phyloP scores from a whole-genome alignment of 2,113 vertebrate genomes.

The Gobio gobio region DNA sequence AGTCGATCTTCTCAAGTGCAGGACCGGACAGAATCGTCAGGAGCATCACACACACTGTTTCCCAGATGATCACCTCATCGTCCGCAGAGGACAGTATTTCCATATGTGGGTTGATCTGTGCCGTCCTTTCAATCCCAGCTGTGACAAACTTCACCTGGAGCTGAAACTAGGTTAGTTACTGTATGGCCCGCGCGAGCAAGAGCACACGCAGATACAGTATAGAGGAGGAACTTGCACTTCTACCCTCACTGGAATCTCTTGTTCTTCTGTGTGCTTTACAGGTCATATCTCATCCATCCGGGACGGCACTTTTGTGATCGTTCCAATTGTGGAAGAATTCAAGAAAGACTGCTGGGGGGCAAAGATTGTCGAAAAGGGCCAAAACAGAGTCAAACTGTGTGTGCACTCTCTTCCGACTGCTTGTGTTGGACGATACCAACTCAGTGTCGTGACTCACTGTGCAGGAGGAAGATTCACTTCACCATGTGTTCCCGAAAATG shows the following conservation, averaged over 20 bases:
- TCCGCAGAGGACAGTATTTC: constrained; percentile 84
- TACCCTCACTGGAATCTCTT: background rate
- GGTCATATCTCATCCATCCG: constrained; percentile 26
- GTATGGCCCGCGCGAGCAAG: background rate
- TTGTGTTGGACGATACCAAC: constrained; percentile 21
- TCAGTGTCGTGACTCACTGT: constrained; percentile 18
- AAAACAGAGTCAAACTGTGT: constrained; percentile 33
- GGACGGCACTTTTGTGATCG: constrained; percentile 13
- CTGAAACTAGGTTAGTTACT: constrained; percentile 76
- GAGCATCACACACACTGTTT: constrained; percentile 82
- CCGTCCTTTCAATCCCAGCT: constrained; percentile 70
- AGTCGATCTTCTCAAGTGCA: constrained; percentile 77
- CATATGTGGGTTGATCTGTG: constrained; percentile 75
- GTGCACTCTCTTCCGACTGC: background rate
- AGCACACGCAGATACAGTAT: background rate
- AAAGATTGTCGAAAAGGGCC: background rate
- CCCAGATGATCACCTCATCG: constrained; percentile 71
- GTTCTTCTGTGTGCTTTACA: background rate
- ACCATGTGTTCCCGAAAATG: constrained; percentile 22
- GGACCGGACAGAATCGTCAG: constrained; percentile 66
- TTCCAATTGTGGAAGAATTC: constrained; percentile 26
- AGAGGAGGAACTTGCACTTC: background rate
- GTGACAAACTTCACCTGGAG: constrained; percentile 75
- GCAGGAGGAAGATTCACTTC: constrained; percentile 65
- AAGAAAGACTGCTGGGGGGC: constrained; percentile 33